A percentile compares a stretch with the other conserved stretches of the same genome.
Evolutionary conservation across 64 coral and sea anemone species (phyloP).

Genomic region (Montipora efflorescens): DNA sequence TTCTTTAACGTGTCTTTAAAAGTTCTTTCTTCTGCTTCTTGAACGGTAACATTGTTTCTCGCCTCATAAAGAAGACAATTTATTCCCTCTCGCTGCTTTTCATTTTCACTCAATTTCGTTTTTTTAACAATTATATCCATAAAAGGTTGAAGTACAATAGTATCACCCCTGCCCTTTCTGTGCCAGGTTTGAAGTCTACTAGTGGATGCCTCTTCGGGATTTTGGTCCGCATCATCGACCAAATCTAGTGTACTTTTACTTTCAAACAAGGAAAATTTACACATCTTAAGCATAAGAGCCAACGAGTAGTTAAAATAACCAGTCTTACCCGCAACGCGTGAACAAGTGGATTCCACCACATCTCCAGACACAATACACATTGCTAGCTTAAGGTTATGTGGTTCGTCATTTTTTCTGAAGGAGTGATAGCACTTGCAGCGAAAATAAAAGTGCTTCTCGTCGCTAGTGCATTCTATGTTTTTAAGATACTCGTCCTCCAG

Average conservation of each 20-base stretch:
- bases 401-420: neutral
- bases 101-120: too few relatives aligned
- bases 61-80: conserved; percentile 58
- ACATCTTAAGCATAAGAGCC: conserved; percentile 22
- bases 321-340: neutral
- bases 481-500: neutral
- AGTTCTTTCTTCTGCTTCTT: conserved; percentile 20
- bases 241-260: neutral
- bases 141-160: neutral
- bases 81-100: neutral
- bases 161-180: neutral
- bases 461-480: conserved; percentile 24
- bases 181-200: too few relatives aligned
- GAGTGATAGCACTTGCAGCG: neutral
- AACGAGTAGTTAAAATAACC: neutral
- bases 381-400: conserved; percentile 20
- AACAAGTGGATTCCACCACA: conserved; percentile 19
- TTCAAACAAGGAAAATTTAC: conserved; percentile 16
- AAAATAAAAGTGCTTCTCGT: conserved; percentile 28
- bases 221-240: too few relatives aligned
- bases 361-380: conserved; percentile 15
- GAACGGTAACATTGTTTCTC: conserved; percentile 3
- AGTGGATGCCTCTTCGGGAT: too few relatives aligned
- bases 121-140: neutral
- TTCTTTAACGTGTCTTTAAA: conserved; percentile 7